Conservation (phyloP, 2,113 vertebrate species). For the Ceyx melanurus region DNA sequence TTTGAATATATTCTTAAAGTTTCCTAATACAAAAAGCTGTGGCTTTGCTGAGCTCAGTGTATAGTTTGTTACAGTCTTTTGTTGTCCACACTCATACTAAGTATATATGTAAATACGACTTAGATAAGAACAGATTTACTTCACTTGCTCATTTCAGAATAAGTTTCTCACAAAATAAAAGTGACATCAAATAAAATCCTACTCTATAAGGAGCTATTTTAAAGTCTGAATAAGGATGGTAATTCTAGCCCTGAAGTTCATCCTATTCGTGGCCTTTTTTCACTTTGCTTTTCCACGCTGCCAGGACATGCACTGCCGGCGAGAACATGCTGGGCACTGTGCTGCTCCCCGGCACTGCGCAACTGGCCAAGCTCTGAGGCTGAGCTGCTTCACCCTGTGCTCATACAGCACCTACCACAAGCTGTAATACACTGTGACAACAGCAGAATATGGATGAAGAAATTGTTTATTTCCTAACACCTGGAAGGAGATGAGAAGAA, state of each 20-base stretch:
- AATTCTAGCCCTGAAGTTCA: neutral
- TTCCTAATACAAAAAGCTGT: neutral
- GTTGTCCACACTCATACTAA: neutral
- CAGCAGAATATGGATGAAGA: neutral
- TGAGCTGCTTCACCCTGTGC: neutral
- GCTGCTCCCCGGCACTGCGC: accelerated
- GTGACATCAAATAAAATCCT: neutral
- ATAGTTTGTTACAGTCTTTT: neutral
- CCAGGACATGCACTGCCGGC: neutral
- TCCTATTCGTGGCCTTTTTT: neutral
- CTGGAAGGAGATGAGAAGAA: neutral
- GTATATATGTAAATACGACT: neutral
- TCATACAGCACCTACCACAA: neutral
- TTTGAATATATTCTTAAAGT: neutral
- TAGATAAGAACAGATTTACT: neutral
- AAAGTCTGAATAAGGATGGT: neutral
- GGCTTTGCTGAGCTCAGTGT: neutral
- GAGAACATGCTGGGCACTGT: accelerated
- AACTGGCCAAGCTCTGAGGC: neutral
- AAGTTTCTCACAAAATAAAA: neutral
- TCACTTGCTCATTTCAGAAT: neutral
- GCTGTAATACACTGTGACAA: neutral
- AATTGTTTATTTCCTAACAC: conserved; percentile 18
- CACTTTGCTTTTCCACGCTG: neutral
- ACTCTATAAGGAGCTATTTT: neutral